phyloP scores from a whole-genome alignment of 2,113 vertebrate species.

The Phainopepla nitens region DNA sequence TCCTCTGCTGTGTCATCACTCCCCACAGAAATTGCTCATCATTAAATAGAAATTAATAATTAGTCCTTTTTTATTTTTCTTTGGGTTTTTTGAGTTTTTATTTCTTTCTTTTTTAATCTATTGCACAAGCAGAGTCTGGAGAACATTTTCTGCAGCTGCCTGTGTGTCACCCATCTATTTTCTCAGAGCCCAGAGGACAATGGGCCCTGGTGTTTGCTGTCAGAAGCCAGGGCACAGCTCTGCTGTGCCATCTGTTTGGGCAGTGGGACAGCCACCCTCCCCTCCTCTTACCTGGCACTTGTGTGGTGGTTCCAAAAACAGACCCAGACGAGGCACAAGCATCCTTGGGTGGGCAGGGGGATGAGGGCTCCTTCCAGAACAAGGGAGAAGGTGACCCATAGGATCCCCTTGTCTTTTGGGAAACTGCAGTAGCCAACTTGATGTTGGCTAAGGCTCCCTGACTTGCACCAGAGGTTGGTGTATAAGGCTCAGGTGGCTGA shows the following conservation, averaged over 20 bases:
- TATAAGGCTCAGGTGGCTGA: background rate
- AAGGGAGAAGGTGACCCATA: background rate
- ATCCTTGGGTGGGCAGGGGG: too few species aligned
- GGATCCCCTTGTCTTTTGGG: background rate
- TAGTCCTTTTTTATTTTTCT: background rate
- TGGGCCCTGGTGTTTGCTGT: background rate
- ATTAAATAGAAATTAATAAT: background rate
- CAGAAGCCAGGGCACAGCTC: background rate
- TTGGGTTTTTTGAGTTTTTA: fast-evolving
- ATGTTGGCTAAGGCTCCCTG: background rate
- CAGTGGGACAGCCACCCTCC: background rate
- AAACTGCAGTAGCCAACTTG: background rate
- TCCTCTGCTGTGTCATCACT: background rate
- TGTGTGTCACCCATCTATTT: background rate
- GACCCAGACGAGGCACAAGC: background rate
- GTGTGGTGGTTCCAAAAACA: fast-evolving
- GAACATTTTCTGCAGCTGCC: background rate
- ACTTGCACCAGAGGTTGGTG: background rate
- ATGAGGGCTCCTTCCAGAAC: background rate
- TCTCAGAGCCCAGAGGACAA: background rate
- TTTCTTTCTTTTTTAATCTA: background rate
- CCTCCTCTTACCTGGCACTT: background rate
- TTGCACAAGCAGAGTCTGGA: background rate
- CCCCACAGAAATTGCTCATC: background rate
- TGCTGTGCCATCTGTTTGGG: background rate